A percentile compares a stretch with the other conserved stretches of the same genome.
Evolutionary conservation across 2,888 invertebrate species (phyloP).

Genomic region (Sminthurides aquaticus): DNA sequence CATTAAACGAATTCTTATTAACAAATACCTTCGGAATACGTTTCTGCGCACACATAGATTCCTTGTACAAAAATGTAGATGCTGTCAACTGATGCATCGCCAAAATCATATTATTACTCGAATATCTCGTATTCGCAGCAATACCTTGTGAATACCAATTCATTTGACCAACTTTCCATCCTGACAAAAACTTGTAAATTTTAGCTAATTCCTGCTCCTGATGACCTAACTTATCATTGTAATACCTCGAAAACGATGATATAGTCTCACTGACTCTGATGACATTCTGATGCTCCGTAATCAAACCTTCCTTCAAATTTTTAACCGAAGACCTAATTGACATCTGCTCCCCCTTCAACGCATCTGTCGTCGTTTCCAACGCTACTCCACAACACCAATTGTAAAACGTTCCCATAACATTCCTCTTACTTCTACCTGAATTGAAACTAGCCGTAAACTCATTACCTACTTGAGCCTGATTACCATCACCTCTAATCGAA

Average conservation of each 20-base stretch:
- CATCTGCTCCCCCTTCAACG: background rate
- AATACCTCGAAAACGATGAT: background rate
- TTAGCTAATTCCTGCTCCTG: too few relatives aligned
- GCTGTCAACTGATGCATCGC: background rate
- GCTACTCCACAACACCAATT: background rate
- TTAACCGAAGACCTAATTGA: background rate
- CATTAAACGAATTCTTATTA: background rate
- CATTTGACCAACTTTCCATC: too few relatives aligned
- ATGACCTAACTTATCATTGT: too few relatives aligned
- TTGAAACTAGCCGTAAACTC: too few relatives aligned
- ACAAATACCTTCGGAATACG: background rate
- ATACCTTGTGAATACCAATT: background rate
- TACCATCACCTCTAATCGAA: background rate
- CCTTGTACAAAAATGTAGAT: background rate
- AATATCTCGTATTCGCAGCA: background rate
- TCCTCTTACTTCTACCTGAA: background rate
- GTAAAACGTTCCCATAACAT: background rate
- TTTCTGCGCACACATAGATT: background rate
- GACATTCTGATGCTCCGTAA: background rate
- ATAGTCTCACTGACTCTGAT: background rate
- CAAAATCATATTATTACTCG: background rate
- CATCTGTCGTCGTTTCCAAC: background rate
- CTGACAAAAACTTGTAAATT: too few relatives aligned
- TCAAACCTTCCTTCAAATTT: background rate
- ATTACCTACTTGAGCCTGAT: background rate